Evolutionary conservation across 1,140 invertebrate species (phyloP), one percentile per base, ranked within the genome.

Genomic region (Sogatella furcifera): DNA sequence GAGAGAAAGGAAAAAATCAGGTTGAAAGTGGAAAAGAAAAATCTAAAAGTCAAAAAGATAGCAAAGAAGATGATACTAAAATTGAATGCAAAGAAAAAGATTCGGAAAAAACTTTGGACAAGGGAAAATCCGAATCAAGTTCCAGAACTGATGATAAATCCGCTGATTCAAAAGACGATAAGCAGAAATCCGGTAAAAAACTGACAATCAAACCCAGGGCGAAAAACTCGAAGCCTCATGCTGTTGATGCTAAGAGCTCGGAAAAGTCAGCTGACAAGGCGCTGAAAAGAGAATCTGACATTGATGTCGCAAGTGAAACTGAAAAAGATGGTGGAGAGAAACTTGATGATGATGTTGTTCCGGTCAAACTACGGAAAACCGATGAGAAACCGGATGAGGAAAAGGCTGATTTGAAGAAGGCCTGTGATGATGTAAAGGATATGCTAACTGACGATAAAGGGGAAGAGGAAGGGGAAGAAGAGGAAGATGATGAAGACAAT

Each of bases 401-500:
- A 3, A 9, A 49, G 21, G 9, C 46, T 17, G 9, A 38, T 13
- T 38, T 38, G 46, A 22, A 49, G 21, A 14, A 15, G 21, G 46
- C 6, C 17, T 22, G 15, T 17, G 46, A 8, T 6, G 46, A 49
- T 8, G 5, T 49, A 11, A 22, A 49, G 14, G 46, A 49, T 10
- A 22, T 19, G 21, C 9, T 19, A 17, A 22, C 46, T 5, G 46
- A 22, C 14, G 46, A 22, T 10, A 49, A 49, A 49, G 21, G 46
- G 14, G 21, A 49, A 49, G 21, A 22, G 46, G 15, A 15, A n/a
- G 46, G 14, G 46, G 15, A 72, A 72, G 62, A 75, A 71, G 60
- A 75, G 71, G 62, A 65, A 69, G 24, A 71, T 69, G 14, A 75
- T 75, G 52, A 65, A 69, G 49, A 64, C 65, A 6, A 49, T 15